Conservation (phyloP, 2,113 vertebrate species). For the Geococcyx californianus region DNA sequence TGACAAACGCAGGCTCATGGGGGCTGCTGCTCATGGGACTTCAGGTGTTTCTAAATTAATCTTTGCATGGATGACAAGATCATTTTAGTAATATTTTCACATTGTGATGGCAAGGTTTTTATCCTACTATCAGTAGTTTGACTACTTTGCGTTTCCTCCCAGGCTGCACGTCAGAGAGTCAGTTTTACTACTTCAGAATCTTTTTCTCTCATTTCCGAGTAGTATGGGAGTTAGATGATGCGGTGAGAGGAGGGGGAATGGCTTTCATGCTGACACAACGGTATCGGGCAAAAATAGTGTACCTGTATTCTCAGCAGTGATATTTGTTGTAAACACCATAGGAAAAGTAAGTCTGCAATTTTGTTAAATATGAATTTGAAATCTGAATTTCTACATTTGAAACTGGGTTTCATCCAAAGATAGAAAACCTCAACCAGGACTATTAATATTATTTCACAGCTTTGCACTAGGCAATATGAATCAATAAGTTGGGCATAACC, state of each 20-base stretch:
- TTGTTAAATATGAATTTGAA: neutral
- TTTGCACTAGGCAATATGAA: neutral
- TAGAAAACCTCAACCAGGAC: neutral
- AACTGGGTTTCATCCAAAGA: neutral
- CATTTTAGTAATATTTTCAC: neutral
- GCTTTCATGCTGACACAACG: neutral
- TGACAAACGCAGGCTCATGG: neutral
- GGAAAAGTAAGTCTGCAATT: neutral
- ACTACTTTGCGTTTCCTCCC: neutral
- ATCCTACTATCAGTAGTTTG: neutral
- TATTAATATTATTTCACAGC: neutral
- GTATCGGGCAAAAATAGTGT: neutral
- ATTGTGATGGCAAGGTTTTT: neutral
- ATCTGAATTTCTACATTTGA: neutral
- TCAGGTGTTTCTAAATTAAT: neutral
- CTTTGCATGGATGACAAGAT: neutral
- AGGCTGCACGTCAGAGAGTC: neutral
- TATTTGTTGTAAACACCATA: neutral
- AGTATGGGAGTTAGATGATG: neutral
- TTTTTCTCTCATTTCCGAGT: neutral
- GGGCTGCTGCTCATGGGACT: neutral
- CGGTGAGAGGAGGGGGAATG: neutral
- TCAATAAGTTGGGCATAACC: neutral
- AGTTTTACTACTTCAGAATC: neutral
- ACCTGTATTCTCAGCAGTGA: neutral